A percentile compares a stretch with the other conserved stretches of the same genome.
phyloP scores from a whole-genome alignment of 2,888 invertebrate species.

The Allolobophora icterica region DNA sequence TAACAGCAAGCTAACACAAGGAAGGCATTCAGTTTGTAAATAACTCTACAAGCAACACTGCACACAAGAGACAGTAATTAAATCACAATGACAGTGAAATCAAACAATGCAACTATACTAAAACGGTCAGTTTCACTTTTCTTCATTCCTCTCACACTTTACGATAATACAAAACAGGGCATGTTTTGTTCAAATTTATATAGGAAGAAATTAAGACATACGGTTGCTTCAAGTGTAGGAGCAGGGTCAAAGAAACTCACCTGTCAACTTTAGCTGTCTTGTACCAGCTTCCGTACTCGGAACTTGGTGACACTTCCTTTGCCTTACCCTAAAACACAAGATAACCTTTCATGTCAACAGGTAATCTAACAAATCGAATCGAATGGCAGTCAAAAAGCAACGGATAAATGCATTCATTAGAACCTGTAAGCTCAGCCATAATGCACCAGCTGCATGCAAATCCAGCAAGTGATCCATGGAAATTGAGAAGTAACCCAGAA shows the following conservation, averaged over 20 bases:
- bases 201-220: neutral
- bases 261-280: constrained; percentile 48
- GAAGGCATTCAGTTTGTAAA: neutral
- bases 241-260: constrained; percentile 25
- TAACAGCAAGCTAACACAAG: neutral
- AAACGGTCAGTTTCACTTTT: neutral
- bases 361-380: neutral
- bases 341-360: neutral
- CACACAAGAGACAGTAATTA: neutral
- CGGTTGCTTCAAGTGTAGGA: neutral
- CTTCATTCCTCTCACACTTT: neutral
- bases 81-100: neutral
- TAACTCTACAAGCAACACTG: neutral
- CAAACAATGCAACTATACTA: neutral
- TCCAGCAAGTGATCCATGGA: no score
- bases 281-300: constrained; percentile 69
- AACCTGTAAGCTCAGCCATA: neutral
- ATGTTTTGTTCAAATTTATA: neutral
- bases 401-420: neutral
- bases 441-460: no score
- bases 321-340: constrained; percentile 68
- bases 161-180: neutral
- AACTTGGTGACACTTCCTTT: constrained; percentile 69
- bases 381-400: neutral
- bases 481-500: no score